phyloP scores from a whole-genome alignment of 2,888 invertebrate genomes.

The Anticlea derivata region DNA sequence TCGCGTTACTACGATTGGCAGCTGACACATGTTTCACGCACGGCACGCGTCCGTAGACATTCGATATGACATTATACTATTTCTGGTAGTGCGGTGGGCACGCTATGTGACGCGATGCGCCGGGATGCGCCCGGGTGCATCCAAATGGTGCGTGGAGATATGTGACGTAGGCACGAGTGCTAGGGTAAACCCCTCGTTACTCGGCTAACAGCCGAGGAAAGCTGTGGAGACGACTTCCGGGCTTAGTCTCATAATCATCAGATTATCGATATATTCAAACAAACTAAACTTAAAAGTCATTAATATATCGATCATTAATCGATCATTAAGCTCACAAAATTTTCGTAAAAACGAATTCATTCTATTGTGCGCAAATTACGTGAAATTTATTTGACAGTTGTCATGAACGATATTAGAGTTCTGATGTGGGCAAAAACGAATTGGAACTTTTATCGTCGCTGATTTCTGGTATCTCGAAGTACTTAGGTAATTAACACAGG shows the following conservation, averaged over 20 bases:
- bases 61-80: constrained; percentile 80
- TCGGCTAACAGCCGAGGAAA: constrained; percentile 39
- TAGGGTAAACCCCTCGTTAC: constrained; percentile 64
- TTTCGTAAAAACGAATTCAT: no score
- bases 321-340: no score
- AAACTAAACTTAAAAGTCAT: no score
- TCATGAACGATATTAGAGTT: no score
- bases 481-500: no score
- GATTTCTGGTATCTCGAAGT: no score
- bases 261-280: no score
- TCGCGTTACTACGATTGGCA: constrained; percentile 30
- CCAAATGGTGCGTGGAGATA: constrained; percentile 80
- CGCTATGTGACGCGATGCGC: constrained; percentile 63
- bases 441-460: no score
- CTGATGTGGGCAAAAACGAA: no score
- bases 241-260: neutral
- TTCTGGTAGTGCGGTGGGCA: constrained; percentile 61
- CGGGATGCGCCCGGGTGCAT: constrained; percentile 72
- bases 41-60: constrained; percentile 49
- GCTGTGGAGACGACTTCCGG: constrained; percentile 46
- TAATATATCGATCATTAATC: no score
- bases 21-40: constrained; percentile 31
- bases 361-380: no score
- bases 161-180: constrained; percentile 61
- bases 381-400: no score